Percentiles rank a stretch among this genome's conserved stretches.
These are phyloP conservation scores for Podargus strigoides DNA, from an alignment of 2,797 vertebrate species.

Conservation along the genomic window DNA sequence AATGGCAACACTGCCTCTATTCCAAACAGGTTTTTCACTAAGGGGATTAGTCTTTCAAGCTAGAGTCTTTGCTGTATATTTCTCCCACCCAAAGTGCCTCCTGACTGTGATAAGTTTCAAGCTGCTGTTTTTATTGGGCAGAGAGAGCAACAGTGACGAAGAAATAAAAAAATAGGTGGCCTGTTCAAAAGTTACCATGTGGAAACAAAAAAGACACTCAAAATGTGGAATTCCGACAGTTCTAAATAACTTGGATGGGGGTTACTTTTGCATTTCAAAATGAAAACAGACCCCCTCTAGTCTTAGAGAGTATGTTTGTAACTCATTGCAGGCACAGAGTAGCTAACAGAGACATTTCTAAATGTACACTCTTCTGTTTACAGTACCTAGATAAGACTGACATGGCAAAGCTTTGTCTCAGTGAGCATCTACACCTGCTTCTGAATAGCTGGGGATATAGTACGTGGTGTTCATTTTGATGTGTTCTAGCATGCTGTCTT, in stretches of 20 bases:
- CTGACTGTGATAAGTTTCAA: background rate
- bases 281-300: background rate
- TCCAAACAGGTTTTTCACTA: background rate
- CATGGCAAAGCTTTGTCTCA: background rate
- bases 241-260: background rate
- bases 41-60: background rate
- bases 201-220: background rate
- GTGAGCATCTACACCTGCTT: background rate
- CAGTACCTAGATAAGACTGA: background rate
- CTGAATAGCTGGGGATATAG: background rate
- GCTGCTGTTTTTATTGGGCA: background rate
- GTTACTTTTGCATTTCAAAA: slow-evolving; percentile 4
- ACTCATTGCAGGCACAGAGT: background rate
- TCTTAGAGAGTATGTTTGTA: background rate
- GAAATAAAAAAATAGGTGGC: background rate
- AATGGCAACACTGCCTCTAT: background rate
- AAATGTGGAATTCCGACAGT: background rate
- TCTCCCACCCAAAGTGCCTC: slow-evolving; percentile 13
- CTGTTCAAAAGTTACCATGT: background rate
- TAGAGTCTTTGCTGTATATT: background rate
- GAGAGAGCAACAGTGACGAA: background rate
- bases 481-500: background rate
- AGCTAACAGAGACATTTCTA: background rate
- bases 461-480: background rate
- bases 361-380: background rate